These are phyloP conservation scores for Ectobius pallidus DNA, from an alignment of 2,888 invertebrate species.

Conservation along the genomic window DNA sequence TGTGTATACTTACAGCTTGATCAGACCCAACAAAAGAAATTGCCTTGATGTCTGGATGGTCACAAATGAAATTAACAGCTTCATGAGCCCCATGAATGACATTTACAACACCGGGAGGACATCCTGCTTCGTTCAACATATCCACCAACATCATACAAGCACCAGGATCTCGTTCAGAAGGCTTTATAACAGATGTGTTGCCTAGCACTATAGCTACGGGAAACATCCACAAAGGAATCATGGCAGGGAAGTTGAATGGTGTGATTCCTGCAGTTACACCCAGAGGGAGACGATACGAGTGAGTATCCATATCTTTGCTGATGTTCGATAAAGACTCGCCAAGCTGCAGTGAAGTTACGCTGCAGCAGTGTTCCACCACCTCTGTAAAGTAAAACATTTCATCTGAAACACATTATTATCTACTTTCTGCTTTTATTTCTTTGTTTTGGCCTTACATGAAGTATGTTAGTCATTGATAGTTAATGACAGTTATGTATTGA, in stretches of 20 bases:
- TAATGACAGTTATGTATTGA: too few relatives aligned
- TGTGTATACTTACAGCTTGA: conserved; percentile 70
- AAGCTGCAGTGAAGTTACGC: conserved; percentile 88
- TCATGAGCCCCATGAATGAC: conserved; percentile 95
- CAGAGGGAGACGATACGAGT: conserved; percentile 88
- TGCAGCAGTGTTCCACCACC: conserved; percentile 96
- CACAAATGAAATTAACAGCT: conserved; percentile 96
- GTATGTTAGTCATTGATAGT: too few relatives aligned
- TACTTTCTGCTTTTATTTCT: too few relatives aligned
- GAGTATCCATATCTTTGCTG: conserved; percentile 96
- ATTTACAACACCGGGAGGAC: conserved; percentile 95
- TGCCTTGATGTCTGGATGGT: conserved; percentile 93
- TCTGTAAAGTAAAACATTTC: too few relatives aligned
- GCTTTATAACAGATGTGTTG: conserved; percentile 93
- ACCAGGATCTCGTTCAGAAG: conserved; percentile 97
- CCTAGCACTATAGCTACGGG: conserved; percentile 77
- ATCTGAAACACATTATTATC: too few relatives aligned
- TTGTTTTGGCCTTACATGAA: too few relatives aligned
- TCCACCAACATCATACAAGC: conserved; percentile 95
- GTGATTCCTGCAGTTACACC: conserved; percentile 95
- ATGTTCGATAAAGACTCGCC: conserved; percentile 89
- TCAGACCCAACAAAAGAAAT: conserved; percentile 99
- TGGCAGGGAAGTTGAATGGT: conserved; percentile 99
- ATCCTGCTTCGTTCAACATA: conserved; percentile 90
- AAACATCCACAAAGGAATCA: conserved; percentile 99